These are phyloP conservation scores for Trypoxylon attenuatum DNA, from an alignment of 2,888 invertebrate genomes.

Conservation along the genomic window DNA sequence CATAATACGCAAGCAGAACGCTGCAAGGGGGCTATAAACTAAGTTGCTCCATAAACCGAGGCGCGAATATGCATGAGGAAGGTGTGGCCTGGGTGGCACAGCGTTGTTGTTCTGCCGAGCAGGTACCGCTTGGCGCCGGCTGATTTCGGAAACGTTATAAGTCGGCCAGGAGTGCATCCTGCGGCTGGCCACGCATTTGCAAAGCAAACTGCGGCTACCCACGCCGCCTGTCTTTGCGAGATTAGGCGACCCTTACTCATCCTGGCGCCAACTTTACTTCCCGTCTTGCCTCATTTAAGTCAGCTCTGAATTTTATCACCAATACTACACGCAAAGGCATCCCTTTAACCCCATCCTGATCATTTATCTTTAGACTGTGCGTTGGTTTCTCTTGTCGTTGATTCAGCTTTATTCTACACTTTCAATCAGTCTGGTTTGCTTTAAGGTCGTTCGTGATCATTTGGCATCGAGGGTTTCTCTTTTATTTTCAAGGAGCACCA, in stretches of 20 bases:
- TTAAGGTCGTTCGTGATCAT: no score
- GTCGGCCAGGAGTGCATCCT: conserved; percentile 61
- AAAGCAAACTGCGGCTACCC: conserved; percentile 58
- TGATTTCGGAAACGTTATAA: conserved; percentile 67
- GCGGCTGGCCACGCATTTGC: conserved; percentile 63
- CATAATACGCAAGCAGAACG: conserved; percentile 30
- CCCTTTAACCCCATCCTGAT: no score
- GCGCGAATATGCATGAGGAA: conserved; percentile 69
- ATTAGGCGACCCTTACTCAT: conserved; percentile 35
- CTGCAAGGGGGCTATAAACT: conserved; percentile 52
- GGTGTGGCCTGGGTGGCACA: conserved; percentile 65
- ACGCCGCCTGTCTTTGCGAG: conserved; percentile 17
- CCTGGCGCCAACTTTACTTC: conserved; percentile 28
- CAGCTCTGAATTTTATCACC: background rate
- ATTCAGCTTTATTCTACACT: no score
- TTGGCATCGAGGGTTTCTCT: no score
- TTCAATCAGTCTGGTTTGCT: no score
- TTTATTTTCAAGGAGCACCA: no score
- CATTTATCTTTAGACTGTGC: no score
- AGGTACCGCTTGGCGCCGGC: conserved; percentile 35
- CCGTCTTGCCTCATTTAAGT: background rate
- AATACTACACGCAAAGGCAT: no score
- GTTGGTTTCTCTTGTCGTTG: no score
- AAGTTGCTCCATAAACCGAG: conserved; percentile 55
- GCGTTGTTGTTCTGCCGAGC: conserved; percentile 50